Conservation (phyloP, 2,797 vertebrate species). For the Enteromius afrohamiltoni region DNA sequence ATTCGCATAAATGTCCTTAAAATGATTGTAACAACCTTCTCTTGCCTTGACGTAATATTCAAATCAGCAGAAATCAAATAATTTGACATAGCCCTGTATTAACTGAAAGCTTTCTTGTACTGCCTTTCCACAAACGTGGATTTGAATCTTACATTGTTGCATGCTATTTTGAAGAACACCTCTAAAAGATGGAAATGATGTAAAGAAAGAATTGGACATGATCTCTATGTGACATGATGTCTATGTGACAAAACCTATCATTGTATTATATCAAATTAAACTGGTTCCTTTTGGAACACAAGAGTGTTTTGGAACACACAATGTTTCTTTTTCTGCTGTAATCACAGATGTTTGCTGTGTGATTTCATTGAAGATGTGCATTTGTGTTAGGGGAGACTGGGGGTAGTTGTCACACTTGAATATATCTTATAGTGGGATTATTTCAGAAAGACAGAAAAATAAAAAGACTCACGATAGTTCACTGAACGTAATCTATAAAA, state of each 20-base stretch:
- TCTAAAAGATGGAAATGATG: constrained; percentile 59
- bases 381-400: not conserved
- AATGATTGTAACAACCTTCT: constrained; percentile 48
- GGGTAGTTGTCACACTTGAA: not conserved
- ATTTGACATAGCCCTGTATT: constrained; percentile 45
- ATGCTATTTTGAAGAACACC: constrained; percentile 74
- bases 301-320: constrained; percentile 26
- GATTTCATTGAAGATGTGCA: not conserved
- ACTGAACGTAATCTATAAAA: not conserved
- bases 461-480: not conserved
- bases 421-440: not conserved
- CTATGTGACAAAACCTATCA: constrained; percentile 72
- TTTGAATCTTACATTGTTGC: constrained; percentile 67
- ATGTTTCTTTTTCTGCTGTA: constrained; percentile 20
- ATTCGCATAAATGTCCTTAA: constrained; percentile 42
- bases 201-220: constrained; percentile 58
- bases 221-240: too few species aligned
- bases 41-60: constrained; percentile 40
- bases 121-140: constrained; percentile 61
- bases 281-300: constrained; percentile 72
- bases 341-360: not conserved
- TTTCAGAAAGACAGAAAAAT: not conserved
- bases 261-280: constrained; percentile 83
- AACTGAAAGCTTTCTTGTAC: constrained; percentile 58
- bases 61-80: constrained; percentile 20